Percentiles rank a stretch among this genome's conserved stretches.
These are phyloP conservation scores for Smithornis capensis DNA, from an alignment of 2,113 vertebrate species.

Conservation along the genomic window DNA sequence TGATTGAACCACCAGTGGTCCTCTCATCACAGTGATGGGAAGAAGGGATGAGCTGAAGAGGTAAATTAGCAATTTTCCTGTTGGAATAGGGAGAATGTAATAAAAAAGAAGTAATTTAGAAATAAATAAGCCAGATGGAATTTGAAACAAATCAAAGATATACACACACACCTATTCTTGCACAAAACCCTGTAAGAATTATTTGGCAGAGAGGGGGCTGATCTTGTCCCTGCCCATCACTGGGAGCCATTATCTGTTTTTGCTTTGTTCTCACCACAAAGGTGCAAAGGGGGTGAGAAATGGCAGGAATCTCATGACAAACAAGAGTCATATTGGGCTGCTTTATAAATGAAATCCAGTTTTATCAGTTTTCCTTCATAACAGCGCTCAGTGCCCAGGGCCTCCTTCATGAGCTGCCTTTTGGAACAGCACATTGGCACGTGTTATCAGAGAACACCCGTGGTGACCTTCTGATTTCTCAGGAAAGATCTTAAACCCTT, in stretches of 20 bases:
- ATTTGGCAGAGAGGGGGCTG: background rate
- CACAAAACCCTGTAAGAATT: background rate
- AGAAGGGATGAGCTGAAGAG: background rate
- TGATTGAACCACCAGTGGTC: background rate
- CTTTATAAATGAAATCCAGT: background rate
- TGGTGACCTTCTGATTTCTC: background rate
- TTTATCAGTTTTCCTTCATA: background rate
- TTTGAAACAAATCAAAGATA: background rate
- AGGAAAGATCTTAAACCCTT: background rate
- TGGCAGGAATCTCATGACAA: background rate
- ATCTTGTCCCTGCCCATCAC: background rate
- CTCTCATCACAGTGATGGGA: background rate
- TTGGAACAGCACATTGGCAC: rapidly evolving
- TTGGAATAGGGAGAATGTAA: background rate
- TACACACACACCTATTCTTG: rapidly evolving
- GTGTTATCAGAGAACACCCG: background rate
- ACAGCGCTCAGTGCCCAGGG: rapidly evolving
- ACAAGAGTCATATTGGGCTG: background rate
- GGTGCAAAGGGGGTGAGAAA: background rate
- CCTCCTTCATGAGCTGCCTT: background rate
- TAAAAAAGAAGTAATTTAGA: background rate
- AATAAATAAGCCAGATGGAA: background rate
- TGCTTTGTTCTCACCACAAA: constrained; percentile 2
- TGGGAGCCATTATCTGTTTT: background rate
- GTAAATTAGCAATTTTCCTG: background rate